phyloP scores from a whole-genome alignment of 2,888 invertebrate genomes.

The Tigriopus californicus region DNA sequence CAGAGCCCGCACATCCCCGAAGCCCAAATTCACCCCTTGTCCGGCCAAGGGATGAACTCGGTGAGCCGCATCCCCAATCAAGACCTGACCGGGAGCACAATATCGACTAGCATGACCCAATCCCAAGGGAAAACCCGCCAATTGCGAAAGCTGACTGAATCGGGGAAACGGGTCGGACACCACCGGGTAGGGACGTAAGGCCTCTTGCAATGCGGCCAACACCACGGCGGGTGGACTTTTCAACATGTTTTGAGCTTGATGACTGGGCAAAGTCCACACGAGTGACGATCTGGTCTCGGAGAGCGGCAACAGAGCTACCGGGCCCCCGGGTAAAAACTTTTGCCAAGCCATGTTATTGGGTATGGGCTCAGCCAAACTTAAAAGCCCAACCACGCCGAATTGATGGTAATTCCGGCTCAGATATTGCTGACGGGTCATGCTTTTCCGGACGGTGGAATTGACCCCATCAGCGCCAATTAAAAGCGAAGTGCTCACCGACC shows the following conservation, averaged over 20 bases:
- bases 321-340: conserved; percentile 75
- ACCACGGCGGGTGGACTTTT: conserved; percentile 27
- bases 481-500: conserved; percentile 21
- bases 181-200: neutral
- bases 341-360: conserved; percentile 88
- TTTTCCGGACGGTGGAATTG: conserved; percentile 62
- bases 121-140: conserved; percentile 78
- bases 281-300: conserved; percentile 18
- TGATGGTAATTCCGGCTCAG: conserved; percentile 68
- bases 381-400: conserved; percentile 76
- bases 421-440: conserved; percentile 55
- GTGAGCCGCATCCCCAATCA: conserved; percentile 53
- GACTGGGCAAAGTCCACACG: conserved; percentile 6
- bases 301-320: conserved; percentile 73
- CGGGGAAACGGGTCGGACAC: neutral
- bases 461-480: conserved; percentile 88
- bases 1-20: conserved; percentile 70
- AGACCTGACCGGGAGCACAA: conserved; percentile 53
- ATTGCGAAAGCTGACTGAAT: conserved; percentile 24
- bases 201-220: neutral
- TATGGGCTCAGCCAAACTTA: conserved; percentile 52
- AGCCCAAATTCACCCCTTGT: conserved; percentile 93
- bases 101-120: conserved; percentile 77
- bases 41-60: conserved; percentile 86
- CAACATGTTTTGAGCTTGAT: conserved; percentile 17